Evolutionary conservation across 2,888 invertebrate genomes (phyloP), one percentile per base, ranked within the genome.

Genomic region (Mylabris sibirica): DNA sequence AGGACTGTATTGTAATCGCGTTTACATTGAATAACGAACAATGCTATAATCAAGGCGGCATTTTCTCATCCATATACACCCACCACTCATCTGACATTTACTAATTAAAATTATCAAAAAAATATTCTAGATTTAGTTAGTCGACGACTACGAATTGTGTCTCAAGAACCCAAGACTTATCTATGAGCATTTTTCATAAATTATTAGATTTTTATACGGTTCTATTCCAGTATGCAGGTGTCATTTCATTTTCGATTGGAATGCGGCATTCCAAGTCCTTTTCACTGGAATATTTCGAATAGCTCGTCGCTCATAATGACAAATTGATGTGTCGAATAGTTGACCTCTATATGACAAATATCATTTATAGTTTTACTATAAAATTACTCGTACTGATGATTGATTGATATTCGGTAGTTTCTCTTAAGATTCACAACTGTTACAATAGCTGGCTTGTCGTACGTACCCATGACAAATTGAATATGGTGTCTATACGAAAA

Each of bases 1-100:
- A 65, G 63, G 41, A 67, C 60, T 59, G 66, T 69, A 70, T 70
- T 67, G 70, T 70, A 67, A 70, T 67, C 65, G 65, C 63, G 67
- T 57, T 70, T 70, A 70, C 63, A 62, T 60, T 49, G 49, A 22
- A 49, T 65, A 65, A 67, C 59, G 67, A 67, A 70, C 70, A 70
- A 70, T 70, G 60, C 60, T n/a, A 59, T 60, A 63, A 60, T 62
- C 49, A 20, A 60, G 53, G 17, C 60, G 35, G 35, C 65, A 59
- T 63, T 65, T 68, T 53, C 65, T 62, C 44, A 9, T 4, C 38
- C 20, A 49, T 9, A 20, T 20, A 9, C 17, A 17, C 11, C n/a
- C n/a, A 1, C n/a, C n/a, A n/a, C n/a, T n/a, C n/a, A n/a, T n/a
- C n/a, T n/a, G n/a, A n/a, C n/a, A n/a, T n/a, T n/a, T n/a, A n/a